phyloP scores from a whole-genome alignment of 1,140 invertebrate species.

The Eriocheir sinensis region DNA sequence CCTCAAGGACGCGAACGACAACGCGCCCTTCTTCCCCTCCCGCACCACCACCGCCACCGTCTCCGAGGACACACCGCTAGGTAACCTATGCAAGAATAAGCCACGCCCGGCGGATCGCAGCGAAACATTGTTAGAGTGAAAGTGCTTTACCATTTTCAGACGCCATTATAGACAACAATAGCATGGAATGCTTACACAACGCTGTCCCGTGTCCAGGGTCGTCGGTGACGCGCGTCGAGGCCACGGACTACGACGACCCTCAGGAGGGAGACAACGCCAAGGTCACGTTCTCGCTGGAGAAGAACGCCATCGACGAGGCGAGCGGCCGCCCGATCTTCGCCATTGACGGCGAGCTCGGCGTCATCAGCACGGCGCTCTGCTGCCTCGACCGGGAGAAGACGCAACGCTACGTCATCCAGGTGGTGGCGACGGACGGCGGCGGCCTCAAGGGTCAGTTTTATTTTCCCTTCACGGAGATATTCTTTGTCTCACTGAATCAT shows the following conservation, averaged over 20 bases:
- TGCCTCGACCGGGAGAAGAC: slow-evolving; percentile 56
- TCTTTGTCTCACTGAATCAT: too few species aligned
- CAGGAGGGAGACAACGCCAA: slow-evolving; percentile 42
- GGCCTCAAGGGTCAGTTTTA: slow-evolving; percentile 49
- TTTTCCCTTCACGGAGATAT: too few species aligned
- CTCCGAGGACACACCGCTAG: slow-evolving; percentile 32
- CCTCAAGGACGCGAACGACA: slow-evolving; percentile 45
- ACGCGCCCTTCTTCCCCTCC: slow-evolving; percentile 49
- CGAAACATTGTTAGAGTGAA: too few species aligned
- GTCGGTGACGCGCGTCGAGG: slow-evolving; percentile 24
- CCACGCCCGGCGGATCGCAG: background rate
- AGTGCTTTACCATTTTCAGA: too few species aligned
- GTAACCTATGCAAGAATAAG: background rate
- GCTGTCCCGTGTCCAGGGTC: too few species aligned
- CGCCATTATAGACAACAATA: too few species aligned
- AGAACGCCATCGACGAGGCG: slow-evolving; percentile 48
- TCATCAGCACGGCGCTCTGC: slow-evolving; percentile 49
- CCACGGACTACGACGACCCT: slow-evolving; percentile 50
- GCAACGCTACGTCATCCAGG: slow-evolving; percentile 42
- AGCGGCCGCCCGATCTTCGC: slow-evolving; percentile 34
- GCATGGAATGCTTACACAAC: too few species aligned
- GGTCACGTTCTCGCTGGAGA: slow-evolving; percentile 45
- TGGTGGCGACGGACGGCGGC: slow-evolving; percentile 51
- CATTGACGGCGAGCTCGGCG: slow-evolving; percentile 24
- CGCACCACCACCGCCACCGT: slow-evolving; percentile 21